These are phyloP conservation scores for Andrena fulva DNA, from an alignment of 2,888 invertebrate species.

Conservation along the genomic window DNA sequence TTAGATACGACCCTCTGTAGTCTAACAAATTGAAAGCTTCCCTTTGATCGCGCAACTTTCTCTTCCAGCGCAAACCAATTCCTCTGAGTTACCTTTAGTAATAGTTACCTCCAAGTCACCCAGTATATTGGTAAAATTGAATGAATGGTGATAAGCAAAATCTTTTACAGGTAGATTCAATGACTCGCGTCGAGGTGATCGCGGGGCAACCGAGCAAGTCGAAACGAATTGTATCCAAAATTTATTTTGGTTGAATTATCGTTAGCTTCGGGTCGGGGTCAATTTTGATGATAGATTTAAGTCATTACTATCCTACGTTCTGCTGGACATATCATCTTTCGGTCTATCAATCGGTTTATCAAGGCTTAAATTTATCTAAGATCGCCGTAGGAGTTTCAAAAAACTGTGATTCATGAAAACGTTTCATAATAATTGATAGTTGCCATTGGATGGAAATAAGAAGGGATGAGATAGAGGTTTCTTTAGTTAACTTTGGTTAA, in stretches of 20 bases:
- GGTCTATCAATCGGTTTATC: conserved; percentile 39
- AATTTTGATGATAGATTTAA: conserved; percentile 38
- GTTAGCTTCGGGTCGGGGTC: conserved; percentile 21
- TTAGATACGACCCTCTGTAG: conserved; percentile 33
- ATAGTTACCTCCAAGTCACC: too few species aligned
- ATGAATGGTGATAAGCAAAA: not conserved
- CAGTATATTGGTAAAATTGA: not conserved
- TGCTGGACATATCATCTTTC: conserved; percentile 43
- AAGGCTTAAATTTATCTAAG: not conserved
- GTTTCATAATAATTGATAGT: not conserved
- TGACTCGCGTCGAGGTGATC: not conserved
- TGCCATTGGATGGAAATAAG: not conserved
- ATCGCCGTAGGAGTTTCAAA: not conserved
- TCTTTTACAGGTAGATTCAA: not conserved
- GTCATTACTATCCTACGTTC: conserved; percentile 33
- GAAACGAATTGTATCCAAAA: conserved; percentile 12
- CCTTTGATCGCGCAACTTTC: conserved; percentile 34
- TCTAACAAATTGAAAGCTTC: conserved; percentile 21
- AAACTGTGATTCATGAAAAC: not conserved
- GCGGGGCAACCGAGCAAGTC: not conserved
- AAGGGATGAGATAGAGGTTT: not conserved
- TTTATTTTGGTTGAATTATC: conserved; percentile 34
- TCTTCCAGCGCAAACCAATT: conserved; percentile 7
- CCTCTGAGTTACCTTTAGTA: not conserved
- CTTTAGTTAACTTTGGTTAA: not conserved